Evolutionary conservation across 2,113 vertebrate genomes (phyloP), one percentile per base, ranked within the genome.

Genomic region (Anser cygnoides): DNA sequence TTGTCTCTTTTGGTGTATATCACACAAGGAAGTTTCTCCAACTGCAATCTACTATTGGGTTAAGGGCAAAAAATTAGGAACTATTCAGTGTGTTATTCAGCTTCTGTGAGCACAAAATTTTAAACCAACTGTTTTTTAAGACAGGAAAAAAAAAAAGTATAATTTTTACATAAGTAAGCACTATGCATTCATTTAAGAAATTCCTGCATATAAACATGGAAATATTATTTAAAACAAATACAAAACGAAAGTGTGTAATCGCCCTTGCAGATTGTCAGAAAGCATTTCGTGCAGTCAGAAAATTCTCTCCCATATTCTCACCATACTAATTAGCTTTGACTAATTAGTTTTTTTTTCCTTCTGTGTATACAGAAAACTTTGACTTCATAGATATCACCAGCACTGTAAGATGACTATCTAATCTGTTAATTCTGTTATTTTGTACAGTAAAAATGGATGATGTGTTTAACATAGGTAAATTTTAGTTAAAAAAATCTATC

Each of bases 211-310:
- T 84, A 73, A 84, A 7, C 25, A 41, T n/a, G 31, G 57, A 84
- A 81, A 70, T 81, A 59, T 6, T 4, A 61, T 75, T 94, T 92
- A 20, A 83, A 92, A 77, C 44, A 77, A 78, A 71, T 33, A 78
- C 41, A 37, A 11, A 84, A 68, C 33, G 23, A 11, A 83, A 71
- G 70, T 81, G 78, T 12, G 11, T 89, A 55, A 90, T 68, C 55
- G 61, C 55, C 75, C 86, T 89, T 93, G 83, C 87, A 92, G 83
- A 81, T 93, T 95, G 92, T 91, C 80, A 84, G 84, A 96, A 87
- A 95, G 87, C 61, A 78, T 62, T 61, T 89, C 83, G 33, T 95
- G 84, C 22, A 52, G 50, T 52, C 66, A 72, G 52, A 46, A 92
- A 78, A 41, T 68, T 92, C 72, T 87, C 31, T 92, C 58, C 39